Evolutionary conservation across 2,797 vertebrate species (phyloP).

Genomic region (Allobates femoralis): DNA sequence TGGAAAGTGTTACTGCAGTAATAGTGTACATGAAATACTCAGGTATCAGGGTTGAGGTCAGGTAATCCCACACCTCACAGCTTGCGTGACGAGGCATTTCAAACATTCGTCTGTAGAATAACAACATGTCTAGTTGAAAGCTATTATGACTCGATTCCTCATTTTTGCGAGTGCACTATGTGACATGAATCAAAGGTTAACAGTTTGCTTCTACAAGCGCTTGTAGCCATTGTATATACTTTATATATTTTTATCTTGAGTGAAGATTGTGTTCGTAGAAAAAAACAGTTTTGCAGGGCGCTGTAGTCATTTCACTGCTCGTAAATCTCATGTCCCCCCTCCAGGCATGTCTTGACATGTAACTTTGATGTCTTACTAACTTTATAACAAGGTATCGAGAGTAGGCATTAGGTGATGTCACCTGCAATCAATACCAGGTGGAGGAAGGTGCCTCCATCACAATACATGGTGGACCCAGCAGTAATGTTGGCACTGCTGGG

Average conservation of each 20-base stretch:
- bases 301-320: not conserved
- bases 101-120: conserved; percentile 56
- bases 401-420: not conserved
- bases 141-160: conserved; percentile 43
- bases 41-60: conserved; percentile 54
- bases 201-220: not conserved
- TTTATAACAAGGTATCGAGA: not conserved
- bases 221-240: not conserved
- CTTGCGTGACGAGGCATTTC: conserved; percentile 56
- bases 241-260: not conserved
- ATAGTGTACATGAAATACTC: conserved; percentile 15
- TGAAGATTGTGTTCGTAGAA: not conserved
- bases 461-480: not conserved
- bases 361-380: conserved; percentile 1
- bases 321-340: conserved; percentile 10
- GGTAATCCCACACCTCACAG: conserved; percentile 61
- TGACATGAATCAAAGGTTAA: conserved; percentile 37
- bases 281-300: not conserved
- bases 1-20: conserved; percentile 15
- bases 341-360: conserved; percentile 24
- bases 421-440: too few relatives aligned
- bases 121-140: conserved; percentile 51
- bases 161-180: conserved; percentile 21
- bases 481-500: not conserved
- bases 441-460: not conserved